These are phyloP conservation scores for Trichogramma dendrolimi DNA, from an alignment of 2,888 invertebrate species.

Conservation along the genomic window DNA sequence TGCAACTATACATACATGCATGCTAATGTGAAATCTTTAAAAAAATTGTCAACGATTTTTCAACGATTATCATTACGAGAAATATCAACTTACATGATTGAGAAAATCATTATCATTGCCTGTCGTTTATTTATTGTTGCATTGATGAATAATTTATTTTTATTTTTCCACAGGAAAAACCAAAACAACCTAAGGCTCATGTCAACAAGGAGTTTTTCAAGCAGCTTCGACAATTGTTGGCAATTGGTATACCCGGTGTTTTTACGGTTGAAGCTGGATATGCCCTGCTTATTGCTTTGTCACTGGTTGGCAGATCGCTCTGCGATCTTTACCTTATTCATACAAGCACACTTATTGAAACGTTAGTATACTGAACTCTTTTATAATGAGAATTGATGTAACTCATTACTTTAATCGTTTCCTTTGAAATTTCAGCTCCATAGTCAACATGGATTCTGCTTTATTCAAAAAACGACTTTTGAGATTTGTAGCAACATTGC, in stretches of 20 bases:
- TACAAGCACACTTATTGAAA: slow-evolving; percentile 89
- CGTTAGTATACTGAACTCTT: slow-evolving; percentile 56
- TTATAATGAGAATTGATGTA: neutral
- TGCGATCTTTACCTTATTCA: slow-evolving; percentile 98
- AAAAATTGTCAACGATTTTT: too few species aligned
- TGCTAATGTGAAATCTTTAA: too few species aligned
- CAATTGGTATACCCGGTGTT: slow-evolving; percentile 66
- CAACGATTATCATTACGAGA: too few species aligned
- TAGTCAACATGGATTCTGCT: slow-evolving; percentile 79
- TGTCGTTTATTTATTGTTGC: neutral
- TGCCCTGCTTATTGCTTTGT: slow-evolving; percentile 69
- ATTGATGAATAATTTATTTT: slow-evolving; percentile 4
- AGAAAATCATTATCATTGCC: too few species aligned
- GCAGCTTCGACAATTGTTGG: slow-evolving; percentile 64
- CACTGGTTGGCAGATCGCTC: slow-evolving; percentile 82
- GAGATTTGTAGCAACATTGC: slow-evolving; percentile 80
- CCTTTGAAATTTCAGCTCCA: slow-evolving; percentile 64
- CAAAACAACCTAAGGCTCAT: slow-evolving; percentile 63
- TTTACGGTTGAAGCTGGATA: slow-evolving; percentile 73
- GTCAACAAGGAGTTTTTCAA: slow-evolving; percentile 72
- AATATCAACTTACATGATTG: too few species aligned
- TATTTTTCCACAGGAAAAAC: slow-evolving; percentile 44
- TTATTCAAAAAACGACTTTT: slow-evolving; percentile 73
- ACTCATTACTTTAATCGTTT: neutral
- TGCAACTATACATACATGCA: too few species aligned